phyloP scores from a whole-genome alignment of 2,113 vertebrate species.

The Tychaedon coryphoeus region DNA sequence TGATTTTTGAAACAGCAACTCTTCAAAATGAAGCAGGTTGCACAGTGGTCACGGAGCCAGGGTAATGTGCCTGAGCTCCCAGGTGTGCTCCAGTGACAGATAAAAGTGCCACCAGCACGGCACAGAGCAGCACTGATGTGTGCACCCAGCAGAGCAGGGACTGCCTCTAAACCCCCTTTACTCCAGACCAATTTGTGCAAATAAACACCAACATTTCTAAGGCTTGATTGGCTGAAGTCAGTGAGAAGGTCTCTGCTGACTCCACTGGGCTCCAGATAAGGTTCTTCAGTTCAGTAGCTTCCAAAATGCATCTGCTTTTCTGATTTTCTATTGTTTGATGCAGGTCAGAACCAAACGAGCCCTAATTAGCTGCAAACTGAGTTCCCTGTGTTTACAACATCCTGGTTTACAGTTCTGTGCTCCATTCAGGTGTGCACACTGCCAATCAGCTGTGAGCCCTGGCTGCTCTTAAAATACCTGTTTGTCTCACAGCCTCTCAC shows the following conservation, averaged over 20 bases:
- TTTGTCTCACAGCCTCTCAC: conserved; percentile 27
- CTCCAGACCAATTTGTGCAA: conserved; percentile 19
- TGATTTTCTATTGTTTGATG: conserved; percentile 64
- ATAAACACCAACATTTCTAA: neutral
- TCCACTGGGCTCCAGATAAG: conserved; percentile 52
- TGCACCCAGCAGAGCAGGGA: neutral
- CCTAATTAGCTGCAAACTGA: conserved; percentile 64
- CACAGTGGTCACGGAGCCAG: neutral
- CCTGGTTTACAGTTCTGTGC: neutral
- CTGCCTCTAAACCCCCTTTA: neutral
- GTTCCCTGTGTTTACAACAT: conserved; percentile 30
- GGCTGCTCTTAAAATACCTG: conserved; percentile 52
- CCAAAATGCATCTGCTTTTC: conserved; percentile 53
- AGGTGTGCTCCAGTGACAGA: neutral
- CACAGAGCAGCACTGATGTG: neutral
- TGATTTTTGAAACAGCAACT: conserved; percentile 57
- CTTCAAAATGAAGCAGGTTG: neutral
- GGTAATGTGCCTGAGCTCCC: neutral
- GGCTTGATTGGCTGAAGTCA: conserved; percentile 40
- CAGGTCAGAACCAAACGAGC: conserved; percentile 47
- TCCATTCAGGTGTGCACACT: conserved; percentile 9
- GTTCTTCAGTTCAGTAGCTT: conserved; percentile 52
- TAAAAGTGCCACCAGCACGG: neutral
- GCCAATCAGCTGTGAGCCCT: conserved; percentile 55
- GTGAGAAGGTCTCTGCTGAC: conserved; percentile 43